These are phyloP conservation scores for Caracal caracal DNA, from an alignment of 2,113 vertebrate genomes.

Conservation along the genomic window DNA sequence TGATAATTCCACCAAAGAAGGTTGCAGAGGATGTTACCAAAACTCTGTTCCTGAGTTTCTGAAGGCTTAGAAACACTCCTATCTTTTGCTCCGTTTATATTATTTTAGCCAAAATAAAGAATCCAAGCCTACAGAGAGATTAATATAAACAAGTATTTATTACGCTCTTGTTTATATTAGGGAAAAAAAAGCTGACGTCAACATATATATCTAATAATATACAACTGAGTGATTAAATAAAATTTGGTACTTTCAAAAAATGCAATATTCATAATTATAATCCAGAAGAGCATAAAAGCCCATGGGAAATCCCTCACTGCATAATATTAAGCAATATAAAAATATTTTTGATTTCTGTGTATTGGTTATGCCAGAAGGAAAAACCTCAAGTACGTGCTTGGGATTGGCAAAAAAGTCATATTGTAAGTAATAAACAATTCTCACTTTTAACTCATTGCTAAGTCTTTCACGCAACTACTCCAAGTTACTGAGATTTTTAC, in stretches of 20 bases:
- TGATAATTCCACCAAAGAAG: not conserved
- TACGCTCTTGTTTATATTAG: not conserved
- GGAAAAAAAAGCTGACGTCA: not conserved
- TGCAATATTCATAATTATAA: not conserved
- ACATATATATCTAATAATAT: not conserved
- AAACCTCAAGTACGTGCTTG: not conserved
- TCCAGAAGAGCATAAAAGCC: not conserved
- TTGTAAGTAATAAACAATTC: not conserved
- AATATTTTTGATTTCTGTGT: not conserved
- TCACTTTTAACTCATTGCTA: not conserved
- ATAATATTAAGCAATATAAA: not conserved
- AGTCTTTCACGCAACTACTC: not conserved
- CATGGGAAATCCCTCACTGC: not conserved
- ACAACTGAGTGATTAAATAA: not conserved
- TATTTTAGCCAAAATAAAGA: not conserved
- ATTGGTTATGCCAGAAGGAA: not conserved
- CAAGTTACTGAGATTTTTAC: not conserved
- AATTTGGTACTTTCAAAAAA: not conserved
- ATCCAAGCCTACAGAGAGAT: not conserved
- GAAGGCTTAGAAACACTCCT: not conserved
- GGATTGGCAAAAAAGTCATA: not conserved
- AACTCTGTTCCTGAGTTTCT: not conserved
- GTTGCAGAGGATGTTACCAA: not conserved
- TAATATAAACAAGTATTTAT: not conserved
- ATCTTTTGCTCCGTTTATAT: not conserved